Base-by-base conservation (phyloP, 2,888 invertebrate species). In the Mellilla xanthometata region DNA sequence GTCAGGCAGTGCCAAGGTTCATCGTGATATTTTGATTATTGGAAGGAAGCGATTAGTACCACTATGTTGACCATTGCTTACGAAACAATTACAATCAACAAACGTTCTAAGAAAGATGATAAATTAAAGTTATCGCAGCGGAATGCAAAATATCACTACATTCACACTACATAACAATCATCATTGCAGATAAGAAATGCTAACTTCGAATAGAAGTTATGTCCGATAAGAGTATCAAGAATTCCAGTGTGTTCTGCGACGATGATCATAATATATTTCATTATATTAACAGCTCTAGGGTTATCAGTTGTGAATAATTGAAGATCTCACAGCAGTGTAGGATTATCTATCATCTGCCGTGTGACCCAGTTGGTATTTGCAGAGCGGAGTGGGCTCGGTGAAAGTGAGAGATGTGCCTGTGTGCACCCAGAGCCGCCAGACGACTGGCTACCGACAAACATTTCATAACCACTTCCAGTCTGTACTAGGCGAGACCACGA, bases 401-500 rank as follows among this genome's bases (percentile, higher is more conserved):
- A 87, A 86, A 86, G 86, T 83, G 76, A 71, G 70, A 76, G 78
- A 83, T 75, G 67, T 66, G 63, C 58, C 60, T 60, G 61, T 60
- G 59, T 62, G 65, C 65, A 64, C 62, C 67, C 68, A 67, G 68
- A 74, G 63, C 64, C 54, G 65, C 62, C 66, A 68, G 63, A 67
- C 27, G 30, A 9, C 32, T 33, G 32, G 15, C 26, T 11, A 31
- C 23, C 23, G 35, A 9, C 61, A 75, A 74, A 78, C 65, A 81
- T 84, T 84, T 83, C 80, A 69, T 81, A 85, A 84, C 72, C 55
- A 61, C 62, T 23, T 15, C 12, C 62, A 65, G 68, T 15, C 12
- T 63, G 65, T 67, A 66, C 66, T 63, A 69, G 58, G 63, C 64
- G 58, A 62, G 65, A 64, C 64, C 60, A 52, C 68, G 71, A 76